These are phyloP conservation scores for Bradypus variegatus DNA, from an alignment of 2,797 vertebrate species.

Conservation along the genomic window DNA sequence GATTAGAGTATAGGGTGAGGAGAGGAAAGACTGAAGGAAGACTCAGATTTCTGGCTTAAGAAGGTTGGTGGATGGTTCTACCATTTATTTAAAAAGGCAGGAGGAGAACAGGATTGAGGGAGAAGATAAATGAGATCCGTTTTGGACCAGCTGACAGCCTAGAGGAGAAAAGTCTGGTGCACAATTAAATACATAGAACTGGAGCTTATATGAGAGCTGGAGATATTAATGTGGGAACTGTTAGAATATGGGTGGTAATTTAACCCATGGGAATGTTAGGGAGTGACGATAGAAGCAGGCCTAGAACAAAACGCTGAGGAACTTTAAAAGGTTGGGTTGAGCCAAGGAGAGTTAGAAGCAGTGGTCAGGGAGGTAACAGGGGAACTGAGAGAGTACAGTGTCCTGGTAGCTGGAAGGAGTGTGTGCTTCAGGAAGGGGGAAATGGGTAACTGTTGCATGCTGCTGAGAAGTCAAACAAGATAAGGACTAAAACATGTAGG, in stretches of 20 bases:
- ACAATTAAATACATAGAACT: background rate
- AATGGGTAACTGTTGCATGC: background rate
- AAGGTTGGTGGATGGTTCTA: background rate
- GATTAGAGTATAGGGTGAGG: background rate
- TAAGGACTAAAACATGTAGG: background rate
- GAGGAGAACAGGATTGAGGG: background rate
- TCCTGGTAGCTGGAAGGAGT: background rate
- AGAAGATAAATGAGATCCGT: background rate
- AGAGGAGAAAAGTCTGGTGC: background rate
- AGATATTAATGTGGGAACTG: background rate
- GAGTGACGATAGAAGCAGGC: background rate
- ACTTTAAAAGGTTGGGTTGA: background rate
- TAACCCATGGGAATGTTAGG: background rate
- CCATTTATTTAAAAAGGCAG: background rate
- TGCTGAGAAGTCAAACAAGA: background rate
- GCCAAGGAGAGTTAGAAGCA: background rate
- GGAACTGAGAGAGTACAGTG: background rate
- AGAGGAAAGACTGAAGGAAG: conserved; percentile 5
- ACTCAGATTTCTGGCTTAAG: background rate
- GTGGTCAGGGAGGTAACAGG: background rate
- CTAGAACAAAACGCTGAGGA: background rate
- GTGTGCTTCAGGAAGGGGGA: background rate
- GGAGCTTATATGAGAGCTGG: background rate
- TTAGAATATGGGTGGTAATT: background rate
- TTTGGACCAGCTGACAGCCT: background rate